Evolutionary conservation across 2,113 vertebrate genomes (phyloP).

Genomic region (Festucalex cinctus): DNA sequence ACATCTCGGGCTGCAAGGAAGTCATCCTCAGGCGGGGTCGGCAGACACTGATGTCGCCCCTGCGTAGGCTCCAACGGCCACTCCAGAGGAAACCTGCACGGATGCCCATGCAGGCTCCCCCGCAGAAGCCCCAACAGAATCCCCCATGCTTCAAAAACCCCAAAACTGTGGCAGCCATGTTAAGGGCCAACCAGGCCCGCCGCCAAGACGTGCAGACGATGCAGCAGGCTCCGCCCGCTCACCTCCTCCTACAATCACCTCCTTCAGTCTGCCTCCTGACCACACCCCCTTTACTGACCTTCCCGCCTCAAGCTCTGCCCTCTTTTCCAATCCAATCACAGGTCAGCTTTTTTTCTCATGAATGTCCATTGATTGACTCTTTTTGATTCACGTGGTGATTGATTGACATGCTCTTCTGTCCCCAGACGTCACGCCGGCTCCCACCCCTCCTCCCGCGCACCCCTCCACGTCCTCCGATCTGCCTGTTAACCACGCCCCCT

Average conservation of each 20-base stretch:
- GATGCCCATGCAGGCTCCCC: not conserved
- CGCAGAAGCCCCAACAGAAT: not conserved
- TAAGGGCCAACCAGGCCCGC: not conserved
- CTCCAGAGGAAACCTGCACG: too few species aligned
- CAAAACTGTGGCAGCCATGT: not conserved
- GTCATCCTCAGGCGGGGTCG: constrained; percentile 68
- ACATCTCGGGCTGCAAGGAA: constrained; percentile 79
- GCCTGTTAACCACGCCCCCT: not conserved
- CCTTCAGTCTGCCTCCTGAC: not conserved
- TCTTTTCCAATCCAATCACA: not conserved
- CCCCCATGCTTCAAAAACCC: not conserved
- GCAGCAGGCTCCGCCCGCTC: not conserved
- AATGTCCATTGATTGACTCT: not conserved
- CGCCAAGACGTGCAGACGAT: not conserved
- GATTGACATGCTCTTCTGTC: not conserved
- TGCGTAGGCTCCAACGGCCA: too few species aligned
- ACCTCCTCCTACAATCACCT: not conserved
- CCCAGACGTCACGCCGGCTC: not conserved
- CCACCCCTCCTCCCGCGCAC: not conserved
- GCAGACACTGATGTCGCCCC: not conserved
- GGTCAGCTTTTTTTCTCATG: not conserved
- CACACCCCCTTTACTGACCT: not conserved
- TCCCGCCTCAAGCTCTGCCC: not conserved
- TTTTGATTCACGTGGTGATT: not conserved
- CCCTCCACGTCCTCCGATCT: not conserved